Evolutionary conservation across 1,140 invertebrate species (phyloP).

Genomic region (Protaetia brevitarsis): DNA sequence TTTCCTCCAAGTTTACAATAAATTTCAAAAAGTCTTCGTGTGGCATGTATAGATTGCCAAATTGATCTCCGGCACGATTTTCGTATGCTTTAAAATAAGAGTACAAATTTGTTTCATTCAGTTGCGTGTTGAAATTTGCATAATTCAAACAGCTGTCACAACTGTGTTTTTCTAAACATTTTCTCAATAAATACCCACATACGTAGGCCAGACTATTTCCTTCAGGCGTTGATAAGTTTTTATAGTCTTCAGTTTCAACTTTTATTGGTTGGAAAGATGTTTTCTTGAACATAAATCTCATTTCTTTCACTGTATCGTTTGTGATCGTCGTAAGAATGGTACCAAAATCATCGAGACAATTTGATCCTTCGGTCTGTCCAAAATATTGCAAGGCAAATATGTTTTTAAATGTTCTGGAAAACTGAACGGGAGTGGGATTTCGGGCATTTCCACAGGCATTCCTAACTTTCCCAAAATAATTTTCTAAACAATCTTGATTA

Average conservation of each 20-base stretch:
- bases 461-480: conserved; percentile 11
- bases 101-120: neutral
- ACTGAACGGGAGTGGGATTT: conserved; percentile 16
- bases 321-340: neutral
- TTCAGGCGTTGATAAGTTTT: conserved; percentile 25
- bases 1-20: neutral
- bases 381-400: neutral
- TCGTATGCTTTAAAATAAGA: neutral
- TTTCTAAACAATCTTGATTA: conserved; percentile 24
- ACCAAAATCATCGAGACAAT: neutral
- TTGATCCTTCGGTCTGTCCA: neutral
- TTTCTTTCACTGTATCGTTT: conserved; percentile 22
- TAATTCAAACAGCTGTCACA: neutral
- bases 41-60: neutral
- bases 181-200: neutral
- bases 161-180: neutral
- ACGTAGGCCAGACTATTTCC: conserved; percentile 26
- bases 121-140: neutral
- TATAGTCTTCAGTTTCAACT: neutral
- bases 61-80: neutral
- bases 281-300: neutral
- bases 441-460: conserved; percentile 7
- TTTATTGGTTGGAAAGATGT: neutral
- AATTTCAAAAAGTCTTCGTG: neutral
- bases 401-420: conserved; percentile 4